Base-by-base conservation (phyloP, 2,888 invertebrate species). In the Tipula helvola region DNA sequence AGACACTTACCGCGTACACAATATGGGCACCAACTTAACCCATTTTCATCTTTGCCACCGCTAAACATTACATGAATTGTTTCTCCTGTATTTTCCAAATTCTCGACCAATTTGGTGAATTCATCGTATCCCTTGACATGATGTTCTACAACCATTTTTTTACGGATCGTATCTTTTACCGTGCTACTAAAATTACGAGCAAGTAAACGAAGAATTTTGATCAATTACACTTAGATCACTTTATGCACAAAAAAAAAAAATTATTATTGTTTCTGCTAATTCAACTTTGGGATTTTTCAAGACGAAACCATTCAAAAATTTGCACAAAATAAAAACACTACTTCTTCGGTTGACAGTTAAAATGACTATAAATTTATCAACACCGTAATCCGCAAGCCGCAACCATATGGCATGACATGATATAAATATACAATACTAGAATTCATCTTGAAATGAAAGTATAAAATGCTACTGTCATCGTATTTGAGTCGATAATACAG, bases 1-100 rank as follows among this genome's bases (percentile, higher is more conserved):
- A 28, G 28, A 28, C 28, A 36, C 90, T 92, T 93, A 97, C 97
- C 96, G 92, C 93, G 93, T 13, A 95, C 95, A 91, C 98, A 98
- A 90, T 98, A 98, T 0, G 95, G 94, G 90, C 98, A 98, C 98
- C 98, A 98, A 90, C 97, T 97, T 87, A 93, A 91, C 0, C 97
- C 97, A 88, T 93, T 90, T 87, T 91, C 91, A 42, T 90, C 90
- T 88, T 92, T 92, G 41, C 91, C 91, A 8, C 92, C 92, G 84
- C 91, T 91, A 87, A 92, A 92, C 0, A 92, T 89, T 0, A 91
- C 90, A 89, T 92, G 91, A 44, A 92, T 91, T 3, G 89, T 88
- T 87, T 90, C 89, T 18, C 90, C 90, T 13, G 88, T 88, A 7
- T 88, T 88, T 88, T 92, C 92, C 1, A 92, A 88, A 83, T 90